Base-by-base conservation (phyloP, 2,797 vertebrate species). In the Clarias pachynema region DNA sequence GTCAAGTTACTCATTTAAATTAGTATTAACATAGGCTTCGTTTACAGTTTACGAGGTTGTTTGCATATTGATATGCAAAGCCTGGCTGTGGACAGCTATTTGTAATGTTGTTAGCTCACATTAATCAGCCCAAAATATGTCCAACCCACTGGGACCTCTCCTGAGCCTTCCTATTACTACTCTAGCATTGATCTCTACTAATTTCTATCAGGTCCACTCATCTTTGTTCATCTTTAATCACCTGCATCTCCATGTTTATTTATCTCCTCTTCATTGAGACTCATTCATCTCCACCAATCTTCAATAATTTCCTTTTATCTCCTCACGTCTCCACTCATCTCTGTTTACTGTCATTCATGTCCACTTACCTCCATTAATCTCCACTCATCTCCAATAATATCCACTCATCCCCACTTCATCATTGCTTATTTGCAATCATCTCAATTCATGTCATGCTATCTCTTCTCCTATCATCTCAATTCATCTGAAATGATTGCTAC, bases 31-130 rank as follows among this genome's bases (percentile, higher is more conserved):
- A 29, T 44, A 26, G n/a, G 44, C 7, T 65, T 44, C 14, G 34
- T 78, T 78, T 60, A 78, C 75, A 78, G 75, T 78, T 37, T 78
- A 2, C 3, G 1, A 63, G 24, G 59, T 34, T 63, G 59, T 44
- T 44, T 26, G 14, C 9, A 37, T 37, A 79, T 63, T 44, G 16
- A 63, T 63, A 63, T 63, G 34, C 59, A n/a, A 63, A 26, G 22
- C 59, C 34, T 63, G 22, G 16, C 24, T 20, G 6, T 79, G 12
- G 57, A 79, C 77, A 79, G 14, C 37, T 79, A 4, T 24, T 79
- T 65, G 59, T 79, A 65, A 79, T 65, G 60, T 18, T 79, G 57
- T 79, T 79, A 18, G 59, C 37, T 79, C 60, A 26, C 34, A 65
- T 79, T 79, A 49, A 63, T 79, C 59, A 79, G 24, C 15, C 7